Evolutionary conservation across 2,797 vertebrate species (phyloP), one percentile per base, ranked within the genome.

Genomic region (Chelmon rostratus): DNA sequence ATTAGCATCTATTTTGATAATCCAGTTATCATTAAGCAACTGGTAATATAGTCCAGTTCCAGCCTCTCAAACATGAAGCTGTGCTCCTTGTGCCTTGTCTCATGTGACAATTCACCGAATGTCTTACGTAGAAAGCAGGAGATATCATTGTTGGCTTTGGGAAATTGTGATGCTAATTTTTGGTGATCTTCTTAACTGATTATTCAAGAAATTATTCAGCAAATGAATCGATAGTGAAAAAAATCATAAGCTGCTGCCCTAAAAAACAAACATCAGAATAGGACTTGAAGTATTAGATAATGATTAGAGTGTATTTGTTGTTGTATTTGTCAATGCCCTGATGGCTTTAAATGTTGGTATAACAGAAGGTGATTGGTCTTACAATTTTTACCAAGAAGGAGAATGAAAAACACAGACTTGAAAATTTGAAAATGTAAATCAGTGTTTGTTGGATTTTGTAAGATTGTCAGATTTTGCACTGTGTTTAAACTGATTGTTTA

Each of bases 361-460:
- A 38, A 49, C 4, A 9, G n/a, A 2, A 50, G 3, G 35, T 13
- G 44, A 44, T 52, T 68, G 59, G 5, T 12, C 54, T 18, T 13
- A 19, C 40, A 2, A 3, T 28, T 62, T 59, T 52, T 31, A 0
- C 16, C 40, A 35, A 44, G 57, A 25, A 37, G 21, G 6, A 37
- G 19, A 2, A 66, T 5, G 73, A 25, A 47, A 35, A 8, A 61
- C 13, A 49, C n/a, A n/a, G n/a, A n/a, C n/a, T n/a, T 23, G 16
- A 38, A 19, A 40, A 64, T 46, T 44, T 52, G 23, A 54, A 78
- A 7, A 47, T 72, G 56, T 33, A 9, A 53, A 46, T 28, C 50
- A 52, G 13, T 46, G 56, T 40, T 57, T 40, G 1, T 9, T 59
- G n/a, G 3, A 6, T 71, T 76, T 50, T 56, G 5, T 28, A 1